Evolutionary conservation across 2,797 vertebrate species (phyloP).

Genomic region (Rhadinocentrus ornatus): DNA sequence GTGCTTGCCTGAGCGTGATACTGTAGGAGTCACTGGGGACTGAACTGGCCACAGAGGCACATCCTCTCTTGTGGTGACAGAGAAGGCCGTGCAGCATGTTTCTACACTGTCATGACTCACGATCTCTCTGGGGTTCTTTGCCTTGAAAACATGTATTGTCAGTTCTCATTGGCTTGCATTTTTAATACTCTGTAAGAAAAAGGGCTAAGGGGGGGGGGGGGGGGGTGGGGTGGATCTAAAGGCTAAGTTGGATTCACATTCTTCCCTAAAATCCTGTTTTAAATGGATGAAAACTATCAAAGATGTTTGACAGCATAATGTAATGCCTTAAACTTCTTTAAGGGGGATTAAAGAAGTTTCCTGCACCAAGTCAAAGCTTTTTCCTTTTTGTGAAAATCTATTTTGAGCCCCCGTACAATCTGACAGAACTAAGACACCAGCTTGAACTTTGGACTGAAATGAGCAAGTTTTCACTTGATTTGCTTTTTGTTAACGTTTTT

Average conservation of each 20-base stretch:
- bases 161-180: not conserved
- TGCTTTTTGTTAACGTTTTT: slow-evolving; percentile 32
- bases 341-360: not conserved
- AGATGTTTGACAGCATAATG: not conserved
- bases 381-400: slow-evolving; percentile 4
- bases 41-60: slow-evolving; percentile 37
- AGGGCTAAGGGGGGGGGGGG: too few relatives aligned
- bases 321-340: not conserved
- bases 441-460: slow-evolving; percentile 24
- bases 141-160: slow-evolving; percentile 5
- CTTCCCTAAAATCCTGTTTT: not conserved
- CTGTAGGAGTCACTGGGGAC: slow-evolving; percentile 40
- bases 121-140: slow-evolving; percentile 40
- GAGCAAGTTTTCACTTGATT: slow-evolving; percentile 37
- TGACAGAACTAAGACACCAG: slow-evolving; percentile 24
- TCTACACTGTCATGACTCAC: slow-evolving; percentile 43
- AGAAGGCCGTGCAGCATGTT: slow-evolving; percentile 49
- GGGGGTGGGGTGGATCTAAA: too few relatives aligned
- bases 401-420: slow-evolving; percentile 16
- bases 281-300: not conserved
- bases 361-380: not conserved
- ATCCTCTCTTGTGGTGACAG: slow-evolving; percentile 60
- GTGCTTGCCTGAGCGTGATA: slow-evolving; percentile 46
- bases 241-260: not conserved
- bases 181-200: too few relatives aligned